Conservation (phyloP, 2,113 vertebrate species). For the Oophaga pumilio region DNA sequence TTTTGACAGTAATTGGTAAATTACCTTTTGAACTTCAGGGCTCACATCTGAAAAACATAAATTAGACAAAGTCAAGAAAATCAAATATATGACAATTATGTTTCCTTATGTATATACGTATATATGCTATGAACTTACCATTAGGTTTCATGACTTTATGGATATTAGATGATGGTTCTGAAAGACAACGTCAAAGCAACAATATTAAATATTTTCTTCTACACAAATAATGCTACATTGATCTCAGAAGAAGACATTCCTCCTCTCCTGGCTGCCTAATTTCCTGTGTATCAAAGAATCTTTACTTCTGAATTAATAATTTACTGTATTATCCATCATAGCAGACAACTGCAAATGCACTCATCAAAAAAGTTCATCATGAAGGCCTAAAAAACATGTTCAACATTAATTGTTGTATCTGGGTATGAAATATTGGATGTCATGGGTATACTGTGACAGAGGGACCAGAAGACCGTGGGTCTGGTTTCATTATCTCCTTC, state of each 20-base stretch:
- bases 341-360: background rate
- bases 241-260: background rate
- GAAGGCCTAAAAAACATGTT: background rate
- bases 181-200: conserved; percentile 52
- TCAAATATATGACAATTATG: background rate
- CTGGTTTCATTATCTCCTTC: too few relatives aligned
- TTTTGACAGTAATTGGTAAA: background rate
- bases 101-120: background rate
- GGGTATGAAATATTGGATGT: too few relatives aligned
- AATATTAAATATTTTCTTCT: background rate
- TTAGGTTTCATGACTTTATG: conserved; percentile 89
- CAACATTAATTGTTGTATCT: too few relatives aligned
- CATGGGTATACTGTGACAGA: too few relatives aligned
- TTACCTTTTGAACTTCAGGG: conserved; percentile 89
- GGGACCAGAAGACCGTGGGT: too few relatives aligned
- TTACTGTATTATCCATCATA: background rate
- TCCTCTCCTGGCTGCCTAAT: too few relatives aligned
- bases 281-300: too few relatives aligned
- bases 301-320: background rate
- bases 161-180: conserved; percentile 89
- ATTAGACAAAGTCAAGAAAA: conserved; percentile 45
- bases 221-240: background rate
- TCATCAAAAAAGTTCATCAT: background rate
- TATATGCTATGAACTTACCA: conserved; percentile 68
- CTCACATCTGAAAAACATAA: conserved; percentile 72